These are phyloP conservation scores for Linnaemya vulpina DNA, from an alignment of 2,888 invertebrate genomes.

Conservation along the genomic window DNA sequence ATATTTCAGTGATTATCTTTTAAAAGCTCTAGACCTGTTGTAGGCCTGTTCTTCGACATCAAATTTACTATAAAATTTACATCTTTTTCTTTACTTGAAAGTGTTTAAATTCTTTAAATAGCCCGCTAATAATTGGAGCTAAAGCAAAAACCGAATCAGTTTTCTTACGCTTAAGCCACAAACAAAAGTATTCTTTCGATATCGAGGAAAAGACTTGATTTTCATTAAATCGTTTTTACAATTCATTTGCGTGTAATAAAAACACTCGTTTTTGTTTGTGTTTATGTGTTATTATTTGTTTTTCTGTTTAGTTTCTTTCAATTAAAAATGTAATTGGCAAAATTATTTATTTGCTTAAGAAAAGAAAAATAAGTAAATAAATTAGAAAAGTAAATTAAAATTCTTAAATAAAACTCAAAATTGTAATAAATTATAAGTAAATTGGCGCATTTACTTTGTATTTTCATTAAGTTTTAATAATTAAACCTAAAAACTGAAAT, in stretches of 20 bases:
- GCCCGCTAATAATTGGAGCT: not conserved
- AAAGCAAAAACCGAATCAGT: not conserved
- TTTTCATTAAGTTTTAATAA: slow-evolving; percentile 69
- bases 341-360: slow-evolving; percentile 57
- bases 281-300: slow-evolving; percentile 61
- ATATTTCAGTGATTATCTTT: slow-evolving; percentile 27
- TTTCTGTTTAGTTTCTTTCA: slow-evolving; percentile 74
- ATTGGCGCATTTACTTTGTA: slow-evolving; percentile 66
- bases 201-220: not conserved
- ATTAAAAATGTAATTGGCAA: slow-evolving; percentile 65
- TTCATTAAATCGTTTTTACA: not conserved
- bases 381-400: slow-evolving; percentile 31
- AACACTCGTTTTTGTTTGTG: slow-evolving; percentile 4
- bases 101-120: no score
- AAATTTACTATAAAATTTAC: not conserved
- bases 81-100: not conserved
- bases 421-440: not conserved
- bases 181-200: not conserved
- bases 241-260: slow-evolving; percentile 17
- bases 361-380: slow-evolving; percentile 26
- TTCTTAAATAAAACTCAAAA: slow-evolving; percentile 19
- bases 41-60: not conserved
- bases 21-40: not conserved
- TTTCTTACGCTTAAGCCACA: not conserved
- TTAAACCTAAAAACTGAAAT: slow-evolving; percentile 43